Percentiles rank a stretch among this genome's conserved stretches.
Evolutionary conservation across 2,113 vertebrate species (phyloP).

Genomic region (Excalfactoria chinensis): DNA sequence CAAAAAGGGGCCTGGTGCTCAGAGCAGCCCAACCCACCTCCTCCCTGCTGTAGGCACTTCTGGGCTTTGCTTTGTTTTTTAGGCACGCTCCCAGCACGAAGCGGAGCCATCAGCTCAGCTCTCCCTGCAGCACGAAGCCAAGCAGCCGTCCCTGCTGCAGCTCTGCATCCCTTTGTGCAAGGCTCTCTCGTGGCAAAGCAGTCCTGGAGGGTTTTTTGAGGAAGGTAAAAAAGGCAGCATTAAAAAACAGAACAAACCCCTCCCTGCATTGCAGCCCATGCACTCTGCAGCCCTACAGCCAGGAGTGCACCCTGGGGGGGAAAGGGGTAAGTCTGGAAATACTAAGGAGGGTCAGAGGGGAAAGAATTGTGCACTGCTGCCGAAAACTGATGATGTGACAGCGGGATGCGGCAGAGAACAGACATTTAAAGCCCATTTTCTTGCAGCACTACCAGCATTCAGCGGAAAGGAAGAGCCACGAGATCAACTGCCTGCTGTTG

Average conservation of each 20-base stretch:
- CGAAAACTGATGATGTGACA: constrained; percentile 38
- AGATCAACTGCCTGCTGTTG: constrained; percentile 43
- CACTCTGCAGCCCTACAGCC: not conserved
- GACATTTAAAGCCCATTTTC: constrained; percentile 63
- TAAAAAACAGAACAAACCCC: not conserved
- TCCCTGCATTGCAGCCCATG: constrained; percentile 2
- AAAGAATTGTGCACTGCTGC: constrained; percentile 30
- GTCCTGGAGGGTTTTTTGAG: not conserved
- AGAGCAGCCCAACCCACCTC: not conserved
- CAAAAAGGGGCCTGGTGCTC: not conserved
- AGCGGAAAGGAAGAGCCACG: constrained; percentile 46
- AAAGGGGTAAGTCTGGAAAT: not conserved
- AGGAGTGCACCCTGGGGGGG: not conserved
- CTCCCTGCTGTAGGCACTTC: not conserved
- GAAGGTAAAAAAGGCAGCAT: constrained; percentile 39
- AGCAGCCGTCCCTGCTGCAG: not conserved
- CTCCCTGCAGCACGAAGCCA: not conserved
- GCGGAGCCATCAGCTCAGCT: not conserved
- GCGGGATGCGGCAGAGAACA: constrained; percentile 43
- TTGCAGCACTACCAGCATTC: constrained; percentile 51
- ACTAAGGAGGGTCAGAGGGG: constrained; percentile 18
- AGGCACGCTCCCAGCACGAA: not conserved
- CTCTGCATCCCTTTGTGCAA: not conserved
- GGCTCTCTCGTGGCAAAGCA: not conserved
- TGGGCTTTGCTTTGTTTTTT: not conserved